Conservation (phyloP, 2,888 invertebrate genomes). For the Aphelenchoides bicaudatus region DNA sequence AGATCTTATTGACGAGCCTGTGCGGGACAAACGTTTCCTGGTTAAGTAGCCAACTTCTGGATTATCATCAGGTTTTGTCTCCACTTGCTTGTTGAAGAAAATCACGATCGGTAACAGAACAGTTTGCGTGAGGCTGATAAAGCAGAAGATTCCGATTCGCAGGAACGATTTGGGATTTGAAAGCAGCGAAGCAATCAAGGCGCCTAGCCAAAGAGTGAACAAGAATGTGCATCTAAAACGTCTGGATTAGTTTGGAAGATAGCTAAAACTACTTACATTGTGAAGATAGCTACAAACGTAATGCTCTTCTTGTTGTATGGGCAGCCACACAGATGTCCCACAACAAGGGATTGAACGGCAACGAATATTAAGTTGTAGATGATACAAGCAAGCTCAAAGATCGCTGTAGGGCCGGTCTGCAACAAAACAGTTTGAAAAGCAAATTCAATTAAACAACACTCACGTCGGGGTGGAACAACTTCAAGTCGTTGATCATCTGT, state of each 20-base stretch:
- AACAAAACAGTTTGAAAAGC: not conserved
- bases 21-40: too few species aligned
- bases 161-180: constrained; percentile 1
- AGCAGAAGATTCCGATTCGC: constrained; percentile 2
- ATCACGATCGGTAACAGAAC: not conserved
- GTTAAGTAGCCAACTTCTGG: too few species aligned
- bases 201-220: not conserved
- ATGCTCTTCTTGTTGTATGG: not conserved
- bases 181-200: not conserved
- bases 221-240: too few species aligned
- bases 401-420: constrained; percentile 3
- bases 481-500: not conserved
- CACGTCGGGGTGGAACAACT: constrained; percentile 7
- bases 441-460: not conserved
- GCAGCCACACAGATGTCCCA: not conserved
- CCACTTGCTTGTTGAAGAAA: too few species aligned
- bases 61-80: too few species aligned
- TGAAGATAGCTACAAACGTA: not conserved
- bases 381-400: constrained; percentile 7
- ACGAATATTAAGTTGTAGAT: constrained; percentile 1
- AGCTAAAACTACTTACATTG: not conserved
- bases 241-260: too few species aligned
- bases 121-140: not conserved
- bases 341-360: not conserved
- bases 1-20: too few species aligned